phyloP scores from a whole-genome alignment of 2,888 invertebrate genomes.

The Synergus gifuensis region DNA sequence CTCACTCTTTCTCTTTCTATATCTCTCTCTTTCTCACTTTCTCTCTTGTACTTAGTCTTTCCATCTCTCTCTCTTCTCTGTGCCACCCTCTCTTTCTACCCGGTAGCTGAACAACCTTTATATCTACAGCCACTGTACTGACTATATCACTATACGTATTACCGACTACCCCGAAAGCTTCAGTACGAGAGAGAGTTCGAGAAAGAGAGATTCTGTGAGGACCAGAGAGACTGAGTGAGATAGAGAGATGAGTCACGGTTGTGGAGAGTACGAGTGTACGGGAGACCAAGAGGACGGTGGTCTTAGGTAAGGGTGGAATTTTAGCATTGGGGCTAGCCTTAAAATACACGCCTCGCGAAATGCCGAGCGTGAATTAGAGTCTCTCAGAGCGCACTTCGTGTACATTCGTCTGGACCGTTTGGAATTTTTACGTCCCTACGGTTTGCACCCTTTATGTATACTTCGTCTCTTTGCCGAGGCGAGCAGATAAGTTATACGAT shows the following conservation, averaged over 20 bases:
- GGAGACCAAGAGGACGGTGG: slow-evolving; percentile 50
- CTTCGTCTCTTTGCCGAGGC: slow-evolving; percentile 26
- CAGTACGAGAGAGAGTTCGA: slow-evolving; percentile 56
- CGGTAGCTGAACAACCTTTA: slow-evolving; percentile 73
- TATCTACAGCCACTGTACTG: slow-evolving; percentile 70
- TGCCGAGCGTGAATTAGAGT: slow-evolving; percentile 75
- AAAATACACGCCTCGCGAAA: slow-evolving; percentile 74
- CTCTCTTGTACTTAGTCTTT: slow-evolving; percentile 49
- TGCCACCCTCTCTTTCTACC: slow-evolving; percentile 50
- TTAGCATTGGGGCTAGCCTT: slow-evolving; percentile 71
- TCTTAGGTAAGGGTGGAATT: slow-evolving; percentile 71
- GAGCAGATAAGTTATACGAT: slow-evolving; percentile 7
- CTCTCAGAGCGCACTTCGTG: slow-evolving; percentile 47
- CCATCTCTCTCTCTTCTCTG: slow-evolving; percentile 48
- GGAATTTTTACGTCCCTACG: slow-evolving; percentile 73
- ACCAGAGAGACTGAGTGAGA: slow-evolving; percentile 54
- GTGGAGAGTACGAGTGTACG: slow-evolving; percentile 42
- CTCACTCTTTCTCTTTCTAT: slow-evolving; percentile 48
- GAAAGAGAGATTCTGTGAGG: slow-evolving; percentile 45
- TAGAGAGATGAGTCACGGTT: slow-evolving; percentile 46
- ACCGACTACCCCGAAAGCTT: slow-evolving; percentile 68
- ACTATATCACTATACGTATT: slow-evolving; percentile 58
- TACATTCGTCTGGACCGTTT: slow-evolving; percentile 62
- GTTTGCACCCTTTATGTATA: slow-evolving; percentile 46
- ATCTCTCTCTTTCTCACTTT: slow-evolving; percentile 42